phyloP scores from a whole-genome alignment of 1,140 invertebrate species.

The Hylaeus anthracinus region DNA sequence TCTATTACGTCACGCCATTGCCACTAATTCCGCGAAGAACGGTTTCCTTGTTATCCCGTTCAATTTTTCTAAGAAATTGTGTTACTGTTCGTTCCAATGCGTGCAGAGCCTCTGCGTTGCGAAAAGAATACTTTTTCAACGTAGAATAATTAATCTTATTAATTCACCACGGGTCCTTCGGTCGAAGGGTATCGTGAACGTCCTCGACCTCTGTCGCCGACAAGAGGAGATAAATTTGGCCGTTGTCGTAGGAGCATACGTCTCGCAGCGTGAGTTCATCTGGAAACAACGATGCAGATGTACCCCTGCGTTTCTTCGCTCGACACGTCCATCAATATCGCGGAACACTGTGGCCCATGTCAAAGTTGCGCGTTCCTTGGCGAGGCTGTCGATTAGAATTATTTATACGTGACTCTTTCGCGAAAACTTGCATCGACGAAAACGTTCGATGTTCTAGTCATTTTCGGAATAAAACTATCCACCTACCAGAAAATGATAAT shows the following conservation, averaged over 20 bases:
- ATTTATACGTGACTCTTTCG: conserved; percentile 13
- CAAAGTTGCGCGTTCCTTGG: conserved; percentile 15
- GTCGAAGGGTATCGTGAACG: conserved; percentile 47
- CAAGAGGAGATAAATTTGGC: conserved; percentile 64
- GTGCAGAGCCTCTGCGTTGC: no score
- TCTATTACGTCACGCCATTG: conserved; percentile 69
- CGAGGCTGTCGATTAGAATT: conserved; percentile 47
- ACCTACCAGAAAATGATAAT: not conserved
- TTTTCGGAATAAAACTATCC: not conserved
- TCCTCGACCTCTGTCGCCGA: conserved; percentile 64
- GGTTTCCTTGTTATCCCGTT: conserved; percentile 48
- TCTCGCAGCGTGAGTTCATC: conserved; percentile 67
- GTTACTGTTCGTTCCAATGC: no score
- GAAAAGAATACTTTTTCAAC: no score
- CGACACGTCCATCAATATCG: conserved; percentile 66
- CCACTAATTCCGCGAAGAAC: conserved; percentile 27
- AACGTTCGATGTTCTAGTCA: no score
- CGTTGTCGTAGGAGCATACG: conserved; percentile 55
- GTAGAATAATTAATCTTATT: no score
- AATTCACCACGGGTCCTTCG: conserved; percentile 9
- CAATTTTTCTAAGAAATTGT: conserved; percentile 49
- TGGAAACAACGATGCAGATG: conserved; percentile 65
- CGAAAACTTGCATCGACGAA: not conserved
- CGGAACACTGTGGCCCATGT: conserved; percentile 42
- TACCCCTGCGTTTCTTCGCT: conserved; percentile 57